A percentile compares a stretch with the other conserved stretches of the same genome.
Evolutionary conservation across 2,113 vertebrate genomes (phyloP).

Genomic region (Tylochromis polylepis): DNA sequence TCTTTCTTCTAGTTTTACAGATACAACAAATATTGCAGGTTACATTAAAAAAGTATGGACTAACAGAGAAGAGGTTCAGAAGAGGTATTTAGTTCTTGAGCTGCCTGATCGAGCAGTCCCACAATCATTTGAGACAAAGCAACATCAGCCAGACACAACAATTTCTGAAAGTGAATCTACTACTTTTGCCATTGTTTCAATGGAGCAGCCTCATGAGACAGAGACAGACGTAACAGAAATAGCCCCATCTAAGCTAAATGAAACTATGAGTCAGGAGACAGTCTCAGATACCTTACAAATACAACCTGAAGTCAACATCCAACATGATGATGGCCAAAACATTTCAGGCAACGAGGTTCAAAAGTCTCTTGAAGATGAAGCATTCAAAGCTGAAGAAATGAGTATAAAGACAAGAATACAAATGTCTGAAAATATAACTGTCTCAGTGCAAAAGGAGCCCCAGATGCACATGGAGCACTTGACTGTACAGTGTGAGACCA

Average conservation of each 20-base stretch:
- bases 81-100: slow-evolving; percentile 51
- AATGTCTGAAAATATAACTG: background rate
- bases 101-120: background rate
- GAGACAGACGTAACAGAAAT: background rate
- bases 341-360: background rate
- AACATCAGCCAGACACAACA: background rate
- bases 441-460: background rate
- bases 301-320: background rate
- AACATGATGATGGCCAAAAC: background rate
- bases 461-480: background rate
- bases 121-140: background rate
- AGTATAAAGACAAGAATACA: background rate
- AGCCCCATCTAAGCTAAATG: background rate
- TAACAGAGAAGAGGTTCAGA: slow-evolving; percentile 19
- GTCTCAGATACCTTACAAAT: background rate
- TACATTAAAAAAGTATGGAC: slow-evolving; percentile 8
- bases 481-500: background rate
- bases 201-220: background rate
- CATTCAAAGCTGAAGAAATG: background rate
- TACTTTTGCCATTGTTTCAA: background rate
- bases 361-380: background rate
- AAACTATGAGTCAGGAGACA: background rate
- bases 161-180: background rate
- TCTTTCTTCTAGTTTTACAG: background rate
- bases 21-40: background rate